Evolutionary conservation across 1,140 invertebrate species (phyloP), one percentile per base, ranked within the genome.

Genomic region (Ericerus pela): DNA sequence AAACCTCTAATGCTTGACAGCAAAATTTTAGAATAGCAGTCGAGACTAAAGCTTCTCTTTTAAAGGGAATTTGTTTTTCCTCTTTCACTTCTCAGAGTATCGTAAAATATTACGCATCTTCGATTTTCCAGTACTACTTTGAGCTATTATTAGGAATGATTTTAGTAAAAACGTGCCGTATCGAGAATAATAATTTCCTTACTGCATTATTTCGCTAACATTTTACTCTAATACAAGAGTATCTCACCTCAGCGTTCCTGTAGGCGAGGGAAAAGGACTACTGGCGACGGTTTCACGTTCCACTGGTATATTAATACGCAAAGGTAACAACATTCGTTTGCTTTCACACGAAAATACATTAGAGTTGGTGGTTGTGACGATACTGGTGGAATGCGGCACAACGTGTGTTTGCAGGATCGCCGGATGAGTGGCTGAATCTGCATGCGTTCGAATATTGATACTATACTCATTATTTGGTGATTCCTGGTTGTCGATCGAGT

Each of bases 241-340:
- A n/a, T 24, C 56, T 61, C 68, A 80, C 79, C 79, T 81, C 57
- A 82, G 79, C 30, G 80, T 82, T 61, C 79, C 71, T 72, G 89
- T 94, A 33, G 90, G 91, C 47, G 93, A 96, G 36, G 91, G 89
- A 66, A 92, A 91, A 10, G 93, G 93, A 69, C 89, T 94, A 61
- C 81, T 70, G 59, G 75, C 73, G 59, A 68, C 70, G 37, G 64
- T 78, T 57, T 83, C 81, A 37, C 80, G 76, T 37, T 75, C 75
- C 63, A 90, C 86, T n/a, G 89, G 88, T 68, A 93, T 93, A 70
- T 88, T 88, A 65, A 90, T 90, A 58, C 85, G 79, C n/a, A 88
- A 69, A 30, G 81, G 79, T 58, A 85, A 68, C 11, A 79, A 75
- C 12, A 60, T 53, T 38, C 67, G 61, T 64, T 63, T 28, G 64